A percentile compares a stretch with the other conserved stretches of the same genome.
phyloP scores from a whole-genome alignment of 2,113 vertebrate genomes.

The Cacatua alba region DNA sequence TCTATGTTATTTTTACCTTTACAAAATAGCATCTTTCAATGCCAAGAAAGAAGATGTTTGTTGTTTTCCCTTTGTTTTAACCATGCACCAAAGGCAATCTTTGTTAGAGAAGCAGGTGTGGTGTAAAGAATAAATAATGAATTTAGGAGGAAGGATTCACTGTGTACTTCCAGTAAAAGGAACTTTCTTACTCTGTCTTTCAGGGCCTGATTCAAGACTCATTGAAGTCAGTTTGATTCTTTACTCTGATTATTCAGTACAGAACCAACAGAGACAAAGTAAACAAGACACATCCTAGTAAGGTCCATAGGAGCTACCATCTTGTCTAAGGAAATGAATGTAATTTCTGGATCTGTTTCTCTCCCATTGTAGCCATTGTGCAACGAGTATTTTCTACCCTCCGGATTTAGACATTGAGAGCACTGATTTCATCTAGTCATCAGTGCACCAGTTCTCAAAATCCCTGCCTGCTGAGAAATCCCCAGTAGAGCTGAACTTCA shows the following conservation, averaged over 20 bases:
- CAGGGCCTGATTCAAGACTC: slow-evolving; percentile 1
- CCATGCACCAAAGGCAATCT: neutral
- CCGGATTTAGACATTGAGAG: neutral
- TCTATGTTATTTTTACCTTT: slow-evolving; percentile 11
- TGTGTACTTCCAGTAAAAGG: slow-evolving; percentile 16
- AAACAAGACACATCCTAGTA: slow-evolving; percentile 11
- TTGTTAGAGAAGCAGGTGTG: neutral
- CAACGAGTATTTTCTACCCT: neutral
- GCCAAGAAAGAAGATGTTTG: neutral
- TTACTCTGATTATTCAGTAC: slow-evolving; percentile 32
- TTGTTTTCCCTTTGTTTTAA: slow-evolving; percentile 32
- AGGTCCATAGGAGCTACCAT: neutral
- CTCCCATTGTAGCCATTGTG: neutral
- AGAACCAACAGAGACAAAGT: slow-evolving; percentile 25
- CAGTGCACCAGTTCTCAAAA: neutral
- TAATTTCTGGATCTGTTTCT: neutral
- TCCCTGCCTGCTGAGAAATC: neutral
- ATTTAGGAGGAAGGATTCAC: slow-evolving; percentile 3
- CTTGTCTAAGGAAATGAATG: slow-evolving; percentile 12
- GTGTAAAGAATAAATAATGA: slow-evolving; percentile 13
- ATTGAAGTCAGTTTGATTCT: slow-evolving; percentile 32
- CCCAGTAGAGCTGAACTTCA: neutral
- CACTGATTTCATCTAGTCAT: neutral
- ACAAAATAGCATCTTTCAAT: neutral
- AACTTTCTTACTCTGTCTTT: slow-evolving; percentile 40